phyloP scores from a whole-genome alignment of 2,888 invertebrate species.

The Ophioninae sp. region DNA sequence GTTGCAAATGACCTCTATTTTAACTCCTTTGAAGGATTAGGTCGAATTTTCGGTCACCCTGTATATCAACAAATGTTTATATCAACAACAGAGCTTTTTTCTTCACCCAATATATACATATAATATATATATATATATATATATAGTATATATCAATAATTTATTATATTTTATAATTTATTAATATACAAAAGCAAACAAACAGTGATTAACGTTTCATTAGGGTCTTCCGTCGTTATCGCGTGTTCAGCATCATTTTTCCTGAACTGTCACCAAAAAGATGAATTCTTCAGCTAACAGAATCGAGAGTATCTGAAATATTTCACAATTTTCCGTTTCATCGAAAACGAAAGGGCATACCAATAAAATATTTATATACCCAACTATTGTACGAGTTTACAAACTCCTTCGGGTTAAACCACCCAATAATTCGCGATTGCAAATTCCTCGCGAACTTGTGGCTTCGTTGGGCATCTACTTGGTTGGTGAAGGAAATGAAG shows the following conservation, averaged over 20 bases:
- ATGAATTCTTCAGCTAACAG: neutral
- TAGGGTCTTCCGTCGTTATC: neutral
- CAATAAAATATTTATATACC: constrained; percentile 37
- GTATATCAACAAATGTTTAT: too few species aligned
- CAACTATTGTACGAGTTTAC: constrained; percentile 45
- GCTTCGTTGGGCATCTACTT: constrained; percentile 49
- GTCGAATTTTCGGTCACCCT: too few species aligned
- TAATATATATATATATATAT: too few species aligned
- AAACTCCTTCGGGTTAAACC: constrained; percentile 42
- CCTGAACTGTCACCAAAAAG: neutral
- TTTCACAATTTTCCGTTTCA: constrained; percentile 20
- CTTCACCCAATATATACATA: too few species aligned
- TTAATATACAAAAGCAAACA: neutral
- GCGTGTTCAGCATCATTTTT: neutral
- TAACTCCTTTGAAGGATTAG: too few species aligned
- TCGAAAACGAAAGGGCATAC: constrained; percentile 7
- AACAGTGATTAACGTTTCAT: neutral
- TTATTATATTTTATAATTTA: too few species aligned
- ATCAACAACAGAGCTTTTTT: too few species aligned
- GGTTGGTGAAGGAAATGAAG: constrained; percentile 52
- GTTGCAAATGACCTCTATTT: too few species aligned
- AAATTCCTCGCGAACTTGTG: constrained; percentile 56
- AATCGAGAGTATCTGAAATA: constrained; percentile 22
- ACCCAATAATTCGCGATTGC: constrained; percentile 60
- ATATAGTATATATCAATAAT: neutral